phyloP scores from a whole-genome alignment of 53 echinoderm and acorn worm genomes.

The Temnopleurus reevesii region DNA sequence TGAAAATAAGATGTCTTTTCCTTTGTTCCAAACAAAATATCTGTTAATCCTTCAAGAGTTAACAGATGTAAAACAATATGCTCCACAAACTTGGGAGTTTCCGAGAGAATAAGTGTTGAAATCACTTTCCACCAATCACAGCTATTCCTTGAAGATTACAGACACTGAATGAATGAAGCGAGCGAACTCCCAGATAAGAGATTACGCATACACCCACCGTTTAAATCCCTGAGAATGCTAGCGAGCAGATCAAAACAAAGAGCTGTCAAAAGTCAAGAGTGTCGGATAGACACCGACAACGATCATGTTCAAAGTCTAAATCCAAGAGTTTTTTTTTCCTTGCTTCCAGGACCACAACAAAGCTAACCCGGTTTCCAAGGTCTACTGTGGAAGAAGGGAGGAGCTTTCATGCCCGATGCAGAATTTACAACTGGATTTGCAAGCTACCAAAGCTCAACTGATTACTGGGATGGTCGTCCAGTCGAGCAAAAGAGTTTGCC shows the following conservation, averaged over 20 bases:
- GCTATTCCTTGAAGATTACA: not conserved
- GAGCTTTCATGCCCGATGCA: not conserved
- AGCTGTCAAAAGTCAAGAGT: not conserved
- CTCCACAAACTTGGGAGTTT: not conserved
- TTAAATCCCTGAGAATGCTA: not conserved
- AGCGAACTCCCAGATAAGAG: not conserved
- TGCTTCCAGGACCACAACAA: constrained; percentile 8
- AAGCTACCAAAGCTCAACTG: not conserved
- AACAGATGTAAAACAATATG: not conserved
- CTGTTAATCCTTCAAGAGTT: not conserved
- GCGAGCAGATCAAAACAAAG: constrained; percentile 10
- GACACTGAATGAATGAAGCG: not conserved
- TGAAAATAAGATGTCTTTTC: not conserved
- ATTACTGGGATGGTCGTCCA: not conserved
- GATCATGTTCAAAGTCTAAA: not conserved
- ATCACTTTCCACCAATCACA: constrained; percentile 7
- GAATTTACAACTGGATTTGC: not conserved
- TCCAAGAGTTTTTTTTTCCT: not conserved
- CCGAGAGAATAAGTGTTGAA: not conserved
- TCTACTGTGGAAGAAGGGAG: not conserved
- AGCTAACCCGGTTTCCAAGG: not conserved
- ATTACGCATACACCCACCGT: not conserved
- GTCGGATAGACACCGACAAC: not conserved
- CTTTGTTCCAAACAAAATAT: not conserved
- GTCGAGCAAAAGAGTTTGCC: not conserved